Base-by-base conservation (phyloP, 2,888 invertebrate species). In the Heliconius cydno region DNA sequence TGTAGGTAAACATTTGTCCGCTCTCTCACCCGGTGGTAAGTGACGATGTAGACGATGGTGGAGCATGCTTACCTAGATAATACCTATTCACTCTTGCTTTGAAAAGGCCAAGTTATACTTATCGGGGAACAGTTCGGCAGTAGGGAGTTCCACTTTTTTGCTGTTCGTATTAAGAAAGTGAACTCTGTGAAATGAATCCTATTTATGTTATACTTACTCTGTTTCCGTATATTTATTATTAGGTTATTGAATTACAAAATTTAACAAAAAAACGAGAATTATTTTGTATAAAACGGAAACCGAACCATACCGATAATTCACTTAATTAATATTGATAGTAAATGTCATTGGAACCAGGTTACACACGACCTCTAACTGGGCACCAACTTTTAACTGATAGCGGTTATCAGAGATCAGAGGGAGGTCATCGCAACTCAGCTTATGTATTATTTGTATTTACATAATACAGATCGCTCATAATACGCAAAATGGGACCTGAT, bases 381-480 rank as follows among this genome's bases (percentile, higher is more conserved):
- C 38, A 38, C 13, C 41, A 25, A 28, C 25, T 25, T 25, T n/a
- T 41, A 41, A 41, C 41, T 70, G 68, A 70, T 70, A 70, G 25
- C 25, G 13, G 68, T 70, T 81, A 79, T 81, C 81, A 67, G 72
- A 41, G 70, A 78, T 76, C 76, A 78, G n/a, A 22, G 63, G 75
- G 76, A 83, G 82, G 79, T 75, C 75, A 68, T 38, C 70, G 68
- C 60, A 79, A 65, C 79, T 28, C 38, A 76, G 70, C 77, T 52
- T 70, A 46, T 79, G 70, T 76, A 76, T 72, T 77, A 81, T 80
- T 80, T 38, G 13, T 68, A 25, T 68, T 25, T 25, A 68, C n/a
- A 41, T 38, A 15, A 57, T 34, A 22, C 15, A 57, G 46, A 57
- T 34, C 28, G 52, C 19, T 10, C 41, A 34, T n/a, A 22, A 30